Base-by-base conservation (phyloP, 2,113 vertebrate genomes). In the Pungitius pungitius region DNA sequence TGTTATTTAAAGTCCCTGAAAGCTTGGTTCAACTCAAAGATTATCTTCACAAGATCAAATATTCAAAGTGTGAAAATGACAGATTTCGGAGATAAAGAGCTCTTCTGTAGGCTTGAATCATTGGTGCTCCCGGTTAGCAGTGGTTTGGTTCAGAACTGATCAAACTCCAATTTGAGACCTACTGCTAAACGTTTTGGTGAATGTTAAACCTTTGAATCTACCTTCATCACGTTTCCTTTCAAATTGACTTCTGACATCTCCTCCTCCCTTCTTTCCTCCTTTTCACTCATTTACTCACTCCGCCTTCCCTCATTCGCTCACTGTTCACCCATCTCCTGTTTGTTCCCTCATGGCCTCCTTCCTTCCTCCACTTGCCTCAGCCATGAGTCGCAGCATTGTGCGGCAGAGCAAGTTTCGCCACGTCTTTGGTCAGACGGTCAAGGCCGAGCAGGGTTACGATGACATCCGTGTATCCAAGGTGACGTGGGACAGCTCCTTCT, bases 401-500 rank as follows among this genome's bases (percentile, higher is more conserved):
- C 97, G 97, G 81, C 97, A 98, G 93, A 99, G 97, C 89, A 98
- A 99, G 89, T 99, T 99, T 91, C 96, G 97, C 61, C 97, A 99
- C 33, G 97, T 99, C 82, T 99, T 99, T 3, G 97, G 97, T 33
- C 97, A 99, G 93, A 87, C 94, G 0, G 95, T 95, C 77, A 99
- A 99, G 84, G 94, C 97, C 0, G 96, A 99, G 85, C 97, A 98
- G 92, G 90, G 93, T 83, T 99, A 97, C 0, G 97, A 99, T 89
- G 97, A 99, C 93, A 99, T 99, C 80, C 96, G 97, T 0, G 96
- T 99, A 47, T 99, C 97, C 92, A 99, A 96, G 91, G 96, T 99
- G 91, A 99, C 97, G 0, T 99, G 97, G 94, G 97, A 99, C 95
- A 99, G 97, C 86, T 96, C 96, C 65, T 99, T 99, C 93, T 99